Conservation (phyloP, 2,113 vertebrate genomes). For the Vulpes vulpes region DNA sequence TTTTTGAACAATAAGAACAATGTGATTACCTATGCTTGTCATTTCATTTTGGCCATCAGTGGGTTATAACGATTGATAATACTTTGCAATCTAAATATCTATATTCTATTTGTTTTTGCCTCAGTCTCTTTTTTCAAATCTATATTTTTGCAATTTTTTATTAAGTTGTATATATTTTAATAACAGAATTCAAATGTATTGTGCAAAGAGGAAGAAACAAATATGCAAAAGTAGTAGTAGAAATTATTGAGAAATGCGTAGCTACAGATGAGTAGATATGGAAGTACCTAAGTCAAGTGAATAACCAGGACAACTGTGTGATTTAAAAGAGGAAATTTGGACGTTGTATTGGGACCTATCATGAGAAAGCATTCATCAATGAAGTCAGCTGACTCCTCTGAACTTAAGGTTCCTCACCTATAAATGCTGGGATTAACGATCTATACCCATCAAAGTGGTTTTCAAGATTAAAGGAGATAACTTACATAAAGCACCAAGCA, state of each 20-base stretch:
- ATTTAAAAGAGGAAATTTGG: conserved; percentile 18
- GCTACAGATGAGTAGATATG: neutral
- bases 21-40: neutral
- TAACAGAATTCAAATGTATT: neutral
- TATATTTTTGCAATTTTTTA: neutral
- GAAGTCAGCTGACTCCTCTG: neutral
- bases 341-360: neutral
- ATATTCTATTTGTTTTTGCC: neutral
- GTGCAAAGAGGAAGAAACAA: neutral
- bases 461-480: neutral
- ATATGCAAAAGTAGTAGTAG: neutral
- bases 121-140: conserved; percentile 42
- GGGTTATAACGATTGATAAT: neutral
- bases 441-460: neutral
- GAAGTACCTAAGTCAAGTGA: neutral
- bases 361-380: neutral
- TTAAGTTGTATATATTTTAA: neutral
- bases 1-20: neutral
- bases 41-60: conserved; percentile 19
- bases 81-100: neutral
- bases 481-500: neutral
- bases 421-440: neutral
- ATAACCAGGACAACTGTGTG: neutral
- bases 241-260: neutral
- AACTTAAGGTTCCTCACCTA: neutral